phyloP scores from a whole-genome alignment of 2,113 vertebrate genomes.

The Cyprinodon variegatus region DNA sequence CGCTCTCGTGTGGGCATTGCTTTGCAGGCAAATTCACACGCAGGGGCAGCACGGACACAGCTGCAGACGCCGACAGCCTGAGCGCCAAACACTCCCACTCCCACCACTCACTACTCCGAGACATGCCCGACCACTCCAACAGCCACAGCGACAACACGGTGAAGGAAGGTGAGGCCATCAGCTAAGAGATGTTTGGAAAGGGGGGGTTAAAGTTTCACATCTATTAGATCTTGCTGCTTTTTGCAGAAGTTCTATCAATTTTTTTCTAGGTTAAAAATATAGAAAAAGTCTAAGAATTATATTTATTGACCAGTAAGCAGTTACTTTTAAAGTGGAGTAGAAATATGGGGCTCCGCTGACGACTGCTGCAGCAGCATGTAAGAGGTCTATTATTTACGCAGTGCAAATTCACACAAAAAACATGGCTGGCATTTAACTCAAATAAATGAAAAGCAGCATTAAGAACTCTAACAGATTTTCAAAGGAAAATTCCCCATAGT shows the following conservation, averaged over 20 bases:
- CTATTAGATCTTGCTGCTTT: too few species aligned
- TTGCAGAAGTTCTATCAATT: background rate
- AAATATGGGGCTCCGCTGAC: constrained; percentile 10
- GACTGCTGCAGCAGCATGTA: constrained; percentile 14
- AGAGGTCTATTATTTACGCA: constrained; percentile 51
- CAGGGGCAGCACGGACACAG: constrained; percentile 91
- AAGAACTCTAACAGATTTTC: background rate
- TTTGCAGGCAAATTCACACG: constrained; percentile 90
- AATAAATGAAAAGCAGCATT: background rate
- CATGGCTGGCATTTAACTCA: background rate
- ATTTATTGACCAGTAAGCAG: background rate
- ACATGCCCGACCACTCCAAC: constrained; percentile 93
- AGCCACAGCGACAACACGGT: constrained; percentile 94
- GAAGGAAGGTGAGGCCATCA: constrained; percentile 85
- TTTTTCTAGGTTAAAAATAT: background rate
- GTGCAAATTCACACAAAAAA: constrained; percentile 13
- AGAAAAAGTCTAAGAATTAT: background rate
- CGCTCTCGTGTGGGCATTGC: constrained; percentile 3
- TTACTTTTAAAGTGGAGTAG: background rate
- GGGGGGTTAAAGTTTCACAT: too few species aligned
- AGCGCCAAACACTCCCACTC: constrained; percentile 92
- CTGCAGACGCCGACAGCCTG: constrained; percentile 92
- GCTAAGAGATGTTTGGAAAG: background rate
- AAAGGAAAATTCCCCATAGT: too few species aligned
- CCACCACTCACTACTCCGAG: constrained; percentile 90